Percentiles rank a stretch among this genome's conserved stretches.
Conservation (phyloP, 1,140 invertebrate species). For the Manduca sexta region DNA sequence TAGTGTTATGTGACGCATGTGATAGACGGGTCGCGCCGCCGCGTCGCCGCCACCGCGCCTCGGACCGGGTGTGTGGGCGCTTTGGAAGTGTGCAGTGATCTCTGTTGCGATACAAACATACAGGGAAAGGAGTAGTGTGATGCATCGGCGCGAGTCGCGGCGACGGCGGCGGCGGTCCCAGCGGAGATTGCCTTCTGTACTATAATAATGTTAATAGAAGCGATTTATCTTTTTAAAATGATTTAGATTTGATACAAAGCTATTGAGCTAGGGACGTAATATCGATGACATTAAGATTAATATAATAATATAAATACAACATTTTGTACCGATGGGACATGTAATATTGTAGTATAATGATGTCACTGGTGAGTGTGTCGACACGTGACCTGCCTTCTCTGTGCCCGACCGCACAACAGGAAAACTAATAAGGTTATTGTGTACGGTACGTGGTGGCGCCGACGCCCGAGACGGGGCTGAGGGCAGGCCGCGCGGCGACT, state of each 20-base stretch:
- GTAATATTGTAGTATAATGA: background rate
- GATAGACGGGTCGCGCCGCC: too few relatives aligned
- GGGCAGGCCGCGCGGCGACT: too few relatives aligned
- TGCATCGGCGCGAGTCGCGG: background rate
- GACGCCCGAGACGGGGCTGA: too few relatives aligned
- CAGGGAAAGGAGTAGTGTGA: background rate
- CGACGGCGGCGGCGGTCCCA: background rate
- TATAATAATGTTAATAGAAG: constrained; percentile 18
- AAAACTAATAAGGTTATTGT: background rate
- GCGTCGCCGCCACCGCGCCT: too few relatives aligned
- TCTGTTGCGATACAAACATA: background rate
- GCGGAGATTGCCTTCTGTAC: constrained; percentile 18
- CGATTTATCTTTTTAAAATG: constrained; percentile 16
- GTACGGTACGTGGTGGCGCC: too few relatives aligned
- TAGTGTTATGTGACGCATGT: too few relatives aligned
- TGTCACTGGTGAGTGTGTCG: background rate
- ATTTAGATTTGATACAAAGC: constrained; percentile 28
- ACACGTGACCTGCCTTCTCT: background rate
- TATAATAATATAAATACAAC: background rate
- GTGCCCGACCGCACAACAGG: too few relatives aligned
- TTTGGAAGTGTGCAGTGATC: too few relatives aligned
- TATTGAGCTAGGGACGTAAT: background rate
- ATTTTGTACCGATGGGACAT: background rate
- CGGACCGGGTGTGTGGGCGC: too few relatives aligned
- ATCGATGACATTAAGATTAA: background rate